phyloP scores from a whole-genome alignment of 2,797 vertebrate species.

The Sorex maritimensis region DNA sequence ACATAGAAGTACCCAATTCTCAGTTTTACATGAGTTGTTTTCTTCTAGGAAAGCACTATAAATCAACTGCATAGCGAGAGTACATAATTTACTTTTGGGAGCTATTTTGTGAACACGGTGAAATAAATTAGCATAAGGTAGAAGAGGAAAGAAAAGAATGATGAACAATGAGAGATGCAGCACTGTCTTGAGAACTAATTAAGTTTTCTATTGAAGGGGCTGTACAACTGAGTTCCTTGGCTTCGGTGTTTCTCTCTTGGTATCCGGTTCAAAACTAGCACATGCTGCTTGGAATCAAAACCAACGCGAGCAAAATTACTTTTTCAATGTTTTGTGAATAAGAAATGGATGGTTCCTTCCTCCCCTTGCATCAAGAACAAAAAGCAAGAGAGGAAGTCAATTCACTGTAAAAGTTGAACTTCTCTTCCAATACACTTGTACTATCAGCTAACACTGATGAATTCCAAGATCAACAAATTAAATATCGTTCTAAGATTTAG shows the following conservation, averaged over 20 bases:
- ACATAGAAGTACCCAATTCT: slow-evolving; percentile 65
- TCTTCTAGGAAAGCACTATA: slow-evolving; percentile 71
- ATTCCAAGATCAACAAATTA: too few relatives aligned
- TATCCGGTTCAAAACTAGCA: slow-evolving; percentile 20
- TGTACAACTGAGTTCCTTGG: background rate
- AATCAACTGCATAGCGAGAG: slow-evolving; percentile 71
- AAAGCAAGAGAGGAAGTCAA: background rate
- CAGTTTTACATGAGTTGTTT: slow-evolving; percentile 77
- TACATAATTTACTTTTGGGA: slow-evolving; percentile 76
- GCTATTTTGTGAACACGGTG: slow-evolving; percentile 60
- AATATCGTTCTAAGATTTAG: too few relatives aligned
- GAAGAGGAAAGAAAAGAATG: slow-evolving; percentile 52
- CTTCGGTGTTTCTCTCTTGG: background rate
- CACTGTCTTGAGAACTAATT: slow-evolving; percentile 79
- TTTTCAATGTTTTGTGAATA: background rate
- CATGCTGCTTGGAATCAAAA: background rate
- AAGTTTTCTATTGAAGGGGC: slow-evolving; percentile 57
- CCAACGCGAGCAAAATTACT: background rate
- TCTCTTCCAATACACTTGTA: background rate
- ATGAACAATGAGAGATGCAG: slow-evolving; percentile 56
- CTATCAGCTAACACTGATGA: background rate
- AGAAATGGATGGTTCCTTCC: background rate
- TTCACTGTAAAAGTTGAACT: background rate
- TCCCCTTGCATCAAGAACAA: background rate
- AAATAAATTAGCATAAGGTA: slow-evolving; percentile 75